These are phyloP conservation scores for Dinomys branickii DNA, from an alignment of 2,113 vertebrate genomes.

Conservation along the genomic window DNA sequence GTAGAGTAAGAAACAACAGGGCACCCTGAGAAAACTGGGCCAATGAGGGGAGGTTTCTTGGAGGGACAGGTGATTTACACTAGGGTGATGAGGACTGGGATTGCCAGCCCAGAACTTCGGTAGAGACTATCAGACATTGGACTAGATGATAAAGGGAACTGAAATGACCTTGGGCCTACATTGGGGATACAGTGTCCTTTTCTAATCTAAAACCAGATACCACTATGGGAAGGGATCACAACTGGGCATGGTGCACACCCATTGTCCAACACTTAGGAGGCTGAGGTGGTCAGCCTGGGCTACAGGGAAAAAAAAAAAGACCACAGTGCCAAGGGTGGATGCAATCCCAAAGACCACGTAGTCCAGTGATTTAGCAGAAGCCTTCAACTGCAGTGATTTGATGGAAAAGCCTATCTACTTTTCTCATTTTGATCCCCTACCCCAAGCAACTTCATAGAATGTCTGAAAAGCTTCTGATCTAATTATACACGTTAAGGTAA, in stretches of 20 bases:
- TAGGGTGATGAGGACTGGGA: not conserved
- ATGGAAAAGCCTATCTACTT: not conserved
- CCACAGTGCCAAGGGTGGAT: not conserved
- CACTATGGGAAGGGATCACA: not conserved
- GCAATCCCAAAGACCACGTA: not conserved
- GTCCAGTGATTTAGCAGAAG: not conserved
- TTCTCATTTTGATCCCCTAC: not conserved
- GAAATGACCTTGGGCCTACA: no score
- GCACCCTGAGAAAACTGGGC: not conserved
- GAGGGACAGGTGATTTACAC: not conserved
- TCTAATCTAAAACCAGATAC: not conserved
- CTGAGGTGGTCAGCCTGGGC: not conserved
- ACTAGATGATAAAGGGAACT: not conserved
- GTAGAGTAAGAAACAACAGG: not conserved
- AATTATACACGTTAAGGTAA: not conserved
- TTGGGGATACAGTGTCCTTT: not conserved
- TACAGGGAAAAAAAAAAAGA: not conserved
- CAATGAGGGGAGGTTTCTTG: not conserved
- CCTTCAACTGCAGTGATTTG: not conserved
- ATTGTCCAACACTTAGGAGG: not conserved
- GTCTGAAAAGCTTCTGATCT: conserved; percentile 25
- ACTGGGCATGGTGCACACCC: not conserved
- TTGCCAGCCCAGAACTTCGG: not conserved
- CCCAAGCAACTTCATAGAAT: not conserved
- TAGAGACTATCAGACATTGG: not conserved